phyloP scores from a whole-genome alignment of 2,888 invertebrate species.

The Hyles lineata region DNA sequence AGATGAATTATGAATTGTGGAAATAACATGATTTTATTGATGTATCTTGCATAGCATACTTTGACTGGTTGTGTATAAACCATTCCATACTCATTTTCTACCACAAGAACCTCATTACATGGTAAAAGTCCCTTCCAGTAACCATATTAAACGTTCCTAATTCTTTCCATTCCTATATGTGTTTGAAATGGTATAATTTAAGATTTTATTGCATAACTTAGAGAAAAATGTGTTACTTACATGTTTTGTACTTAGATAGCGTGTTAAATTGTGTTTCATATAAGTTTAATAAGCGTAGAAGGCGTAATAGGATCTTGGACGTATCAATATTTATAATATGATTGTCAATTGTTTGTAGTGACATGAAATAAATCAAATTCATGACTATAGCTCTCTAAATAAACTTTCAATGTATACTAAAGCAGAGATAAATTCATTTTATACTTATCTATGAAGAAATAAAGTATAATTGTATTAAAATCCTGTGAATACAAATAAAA shows the following conservation, averaged over 20 bases:
- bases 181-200: neutral
- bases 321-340: neutral
- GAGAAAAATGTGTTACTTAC: neutral
- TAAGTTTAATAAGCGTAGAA: constrained; percentile 1
- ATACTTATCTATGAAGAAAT: neutral
- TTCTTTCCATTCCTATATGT: constrained; percentile 12
- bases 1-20: too few species aligned
- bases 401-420: neutral
- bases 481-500: neutral
- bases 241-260: neutral
- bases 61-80: neutral
- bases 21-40: too few species aligned
- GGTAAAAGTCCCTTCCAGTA: neutral
- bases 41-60: neutral
- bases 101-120: constrained; percentile 8
- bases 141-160: constrained; percentile 13
- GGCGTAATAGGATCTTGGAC: neutral
- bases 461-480: too few species aligned
- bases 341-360: neutral
- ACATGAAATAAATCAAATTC: neutral
- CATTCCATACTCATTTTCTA: neutral
- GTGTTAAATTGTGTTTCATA: constrained; percentile 11
- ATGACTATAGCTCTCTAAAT: neutral
- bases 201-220: constrained; percentile 20
- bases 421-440: neutral